Conservation (phyloP, 1,140 invertebrate genomes). For the Coptotermes formosanus region DNA sequence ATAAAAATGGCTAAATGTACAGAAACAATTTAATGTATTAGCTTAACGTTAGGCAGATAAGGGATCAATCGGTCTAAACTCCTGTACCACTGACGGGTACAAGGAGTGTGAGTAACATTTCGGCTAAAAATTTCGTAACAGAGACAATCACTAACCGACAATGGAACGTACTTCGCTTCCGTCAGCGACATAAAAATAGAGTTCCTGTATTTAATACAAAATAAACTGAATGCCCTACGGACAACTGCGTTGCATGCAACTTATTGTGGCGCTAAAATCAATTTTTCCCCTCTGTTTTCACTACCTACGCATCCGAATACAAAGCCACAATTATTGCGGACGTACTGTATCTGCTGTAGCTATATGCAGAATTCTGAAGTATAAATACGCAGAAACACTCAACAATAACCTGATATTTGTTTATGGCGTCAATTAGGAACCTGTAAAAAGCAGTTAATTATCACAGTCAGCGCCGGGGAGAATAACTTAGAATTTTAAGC, state of each 20-base stretch:
- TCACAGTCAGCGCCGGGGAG: no score
- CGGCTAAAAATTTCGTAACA: not conserved
- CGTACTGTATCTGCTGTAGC: no score
- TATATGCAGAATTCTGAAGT: no score
- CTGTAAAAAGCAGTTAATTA: no score
- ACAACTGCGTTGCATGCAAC: not conserved
- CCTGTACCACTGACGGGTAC: not conserved
- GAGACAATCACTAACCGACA: not conserved
- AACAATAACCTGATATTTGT: no score
- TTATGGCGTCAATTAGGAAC: no score
- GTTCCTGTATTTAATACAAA: not conserved
- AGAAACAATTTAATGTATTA: no score
- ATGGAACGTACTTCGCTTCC: not conserved
- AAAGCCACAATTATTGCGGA: no score
- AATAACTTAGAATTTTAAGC: no score
- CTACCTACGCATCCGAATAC: no score
- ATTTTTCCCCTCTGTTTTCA: not conserved
- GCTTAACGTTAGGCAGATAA: not conserved
- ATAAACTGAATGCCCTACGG: not conserved
- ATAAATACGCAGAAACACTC: no score
- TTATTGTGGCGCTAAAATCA: not conserved
- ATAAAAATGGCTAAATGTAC: no score
- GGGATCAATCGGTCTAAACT: not conserved
- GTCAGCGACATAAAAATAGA: not conserved
- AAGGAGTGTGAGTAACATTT: not conserved